These are phyloP conservation scores for Thymelicus sylvestris DNA, from an alignment of 2,888 invertebrate genomes.

Conservation along the genomic window DNA sequence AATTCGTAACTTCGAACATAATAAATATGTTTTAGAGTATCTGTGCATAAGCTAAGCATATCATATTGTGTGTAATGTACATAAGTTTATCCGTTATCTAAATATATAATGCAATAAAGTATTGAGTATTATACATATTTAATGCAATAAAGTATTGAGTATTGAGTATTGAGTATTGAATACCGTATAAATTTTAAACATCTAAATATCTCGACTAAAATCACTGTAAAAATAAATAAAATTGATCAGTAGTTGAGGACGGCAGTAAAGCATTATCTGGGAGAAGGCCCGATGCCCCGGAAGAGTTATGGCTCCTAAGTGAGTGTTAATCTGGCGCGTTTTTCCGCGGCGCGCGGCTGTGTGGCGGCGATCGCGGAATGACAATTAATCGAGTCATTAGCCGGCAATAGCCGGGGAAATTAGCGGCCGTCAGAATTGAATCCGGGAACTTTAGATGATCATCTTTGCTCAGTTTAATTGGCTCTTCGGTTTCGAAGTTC, in stretches of 20 bases:
- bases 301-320: constrained; percentile 35
- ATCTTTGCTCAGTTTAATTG: constrained; percentile 30
- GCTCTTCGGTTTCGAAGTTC: not conserved
- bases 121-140: no score
- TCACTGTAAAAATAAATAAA: constrained; percentile 1
- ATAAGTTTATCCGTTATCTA: no score
- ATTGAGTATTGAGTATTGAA: no score
- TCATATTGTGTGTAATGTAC: no score
- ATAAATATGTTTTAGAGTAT: no score
- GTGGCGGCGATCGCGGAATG: constrained; percentile 28
- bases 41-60: no score
- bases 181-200: no score
- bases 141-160: no score
- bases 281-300: not conserved
- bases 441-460: constrained; percentile 31
- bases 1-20: no score
- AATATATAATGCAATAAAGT: no score
- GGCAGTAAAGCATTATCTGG: not conserved
- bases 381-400: constrained; percentile 37
- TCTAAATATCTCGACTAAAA: no score
- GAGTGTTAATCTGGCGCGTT: constrained; percentile 32
- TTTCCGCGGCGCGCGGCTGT: constrained; percentile 25
- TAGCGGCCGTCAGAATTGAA: constrained; percentile 37
- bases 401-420: constrained; percentile 29
- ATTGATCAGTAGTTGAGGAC: not conserved